These are phyloP conservation scores for Brachyopa scutellaris DNA, from an alignment of 2,888 invertebrate species.

Conservation along the genomic window DNA sequence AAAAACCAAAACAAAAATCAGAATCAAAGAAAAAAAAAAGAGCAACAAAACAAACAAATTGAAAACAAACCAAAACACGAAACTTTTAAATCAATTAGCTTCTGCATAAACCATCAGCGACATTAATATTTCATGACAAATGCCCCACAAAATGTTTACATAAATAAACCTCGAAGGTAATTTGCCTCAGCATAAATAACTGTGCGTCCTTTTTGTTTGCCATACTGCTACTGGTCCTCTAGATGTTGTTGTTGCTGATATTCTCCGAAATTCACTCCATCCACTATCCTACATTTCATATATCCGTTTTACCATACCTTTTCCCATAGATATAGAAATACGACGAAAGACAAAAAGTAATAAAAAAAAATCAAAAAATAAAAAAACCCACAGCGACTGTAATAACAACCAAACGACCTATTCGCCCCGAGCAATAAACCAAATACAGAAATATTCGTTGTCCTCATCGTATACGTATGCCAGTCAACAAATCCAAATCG, in stretches of 20 bases:
- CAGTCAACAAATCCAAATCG: slow-evolving; percentile 70
- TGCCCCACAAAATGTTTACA: slow-evolving; percentile 69
- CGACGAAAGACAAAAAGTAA: slow-evolving; percentile 55
- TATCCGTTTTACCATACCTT: slow-evolving; percentile 12
- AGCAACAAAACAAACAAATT: no score
- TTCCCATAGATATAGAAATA: slow-evolving; percentile 49
- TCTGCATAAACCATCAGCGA: slow-evolving; percentile 67
- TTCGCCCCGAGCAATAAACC: slow-evolving; percentile 50
- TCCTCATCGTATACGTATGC: slow-evolving; percentile 47
- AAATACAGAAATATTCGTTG: slow-evolving; percentile 52
- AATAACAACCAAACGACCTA: slow-evolving; percentile 58
- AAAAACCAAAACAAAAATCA: slow-evolving; percentile 28
- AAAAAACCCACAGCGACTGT: slow-evolving; percentile 51
- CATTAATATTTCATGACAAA: slow-evolving; percentile 72
- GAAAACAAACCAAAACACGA: slow-evolving; percentile 64
- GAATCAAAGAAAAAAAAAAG: neutral
- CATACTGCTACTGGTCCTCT: slow-evolving; percentile 2
- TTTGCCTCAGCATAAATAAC: slow-evolving; percentile 66
- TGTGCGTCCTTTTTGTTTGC: slow-evolving; percentile 38
- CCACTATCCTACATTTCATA: neutral
- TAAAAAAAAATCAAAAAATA: slow-evolving; percentile 18
- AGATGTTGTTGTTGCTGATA: neutral
- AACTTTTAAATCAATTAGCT: slow-evolving; percentile 71
- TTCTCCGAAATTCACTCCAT: neutral
- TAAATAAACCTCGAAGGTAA: slow-evolving; percentile 70